These are phyloP conservation scores for Syncerus caffer DNA, from an alignment of 2,797 vertebrate species.

Conservation along the genomic window DNA sequence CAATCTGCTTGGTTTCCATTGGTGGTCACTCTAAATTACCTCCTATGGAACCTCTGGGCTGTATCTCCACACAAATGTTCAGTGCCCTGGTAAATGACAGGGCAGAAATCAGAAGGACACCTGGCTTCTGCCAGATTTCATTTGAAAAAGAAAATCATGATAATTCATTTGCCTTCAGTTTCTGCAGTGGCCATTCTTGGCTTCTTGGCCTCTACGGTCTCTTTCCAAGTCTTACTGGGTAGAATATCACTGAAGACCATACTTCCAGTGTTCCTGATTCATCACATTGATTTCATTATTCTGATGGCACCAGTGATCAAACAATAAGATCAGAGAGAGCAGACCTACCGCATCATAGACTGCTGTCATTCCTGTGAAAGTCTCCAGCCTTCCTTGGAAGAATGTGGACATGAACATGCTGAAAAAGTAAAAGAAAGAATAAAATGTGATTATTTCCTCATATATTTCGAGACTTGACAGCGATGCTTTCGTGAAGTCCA, in stretches of 20 bases:
- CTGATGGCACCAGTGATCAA: not conserved
- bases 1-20: not conserved
- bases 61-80: not conserved
- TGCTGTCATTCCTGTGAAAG: conserved; percentile 87
- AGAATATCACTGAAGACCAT: not conserved
- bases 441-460: conserved; percentile 51
- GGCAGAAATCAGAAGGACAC: not conserved
- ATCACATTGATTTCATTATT: not conserved
- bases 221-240: not conserved
- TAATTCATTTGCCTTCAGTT: not conserved
- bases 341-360: conserved; percentile 87
- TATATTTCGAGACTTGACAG: conserved; percentile 66
- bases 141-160: not conserved
- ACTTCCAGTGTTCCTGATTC: not conserved
- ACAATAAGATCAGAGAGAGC: not conserved
- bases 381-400: conserved; percentile 88
- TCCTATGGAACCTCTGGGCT: not conserved
- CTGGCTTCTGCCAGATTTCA: not conserved
- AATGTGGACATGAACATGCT: conserved; percentile 92
- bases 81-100: not conserved
- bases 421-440: conserved; percentile 70
- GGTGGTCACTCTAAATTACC: not conserved
- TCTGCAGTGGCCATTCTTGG: not conserved
- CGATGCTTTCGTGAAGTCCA: conserved; percentile 49
- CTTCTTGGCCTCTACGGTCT: not conserved